phyloP scores from a whole-genome alignment of 2,113 vertebrate genomes.

The Tragelaphus imberbis region DNA sequence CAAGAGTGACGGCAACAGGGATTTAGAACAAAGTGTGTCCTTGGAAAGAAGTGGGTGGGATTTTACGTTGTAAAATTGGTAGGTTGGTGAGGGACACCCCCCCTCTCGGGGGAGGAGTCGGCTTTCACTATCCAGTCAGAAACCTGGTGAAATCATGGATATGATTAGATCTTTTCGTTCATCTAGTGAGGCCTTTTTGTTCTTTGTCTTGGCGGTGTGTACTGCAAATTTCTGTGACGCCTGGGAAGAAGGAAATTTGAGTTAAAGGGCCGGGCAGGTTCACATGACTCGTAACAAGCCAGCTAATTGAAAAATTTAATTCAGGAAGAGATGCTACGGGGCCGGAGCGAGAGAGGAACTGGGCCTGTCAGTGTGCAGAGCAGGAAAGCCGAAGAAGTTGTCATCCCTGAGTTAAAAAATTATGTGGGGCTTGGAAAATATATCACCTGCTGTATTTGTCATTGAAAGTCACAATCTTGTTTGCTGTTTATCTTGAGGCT shows the following conservation, averaged over 20 bases:
- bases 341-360: background rate
- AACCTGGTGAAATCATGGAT: background rate
- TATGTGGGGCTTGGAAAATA: background rate
- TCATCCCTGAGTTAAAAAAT: background rate
- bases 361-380: background rate
- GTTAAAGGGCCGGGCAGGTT: background rate
- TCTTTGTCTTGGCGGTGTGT: background rate
- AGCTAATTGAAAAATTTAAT: constrained; percentile 33
- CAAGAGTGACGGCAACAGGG: background rate
- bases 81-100: background rate
- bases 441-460: background rate
- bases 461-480: background rate
- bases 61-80: background rate
- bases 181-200: background rate
- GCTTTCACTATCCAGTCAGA: background rate
- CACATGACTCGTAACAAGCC: background rate
- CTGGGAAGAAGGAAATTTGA: constrained; percentile 18
- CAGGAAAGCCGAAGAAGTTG: background rate
- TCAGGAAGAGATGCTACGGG: background rate
- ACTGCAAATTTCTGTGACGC: background rate
- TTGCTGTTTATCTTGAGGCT: background rate
- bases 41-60: constrained; percentile 10
- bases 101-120: background rate
- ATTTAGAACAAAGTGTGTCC: constrained; percentile 13
- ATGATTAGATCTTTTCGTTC: background rate